Evolutionary conservation across 1,140 invertebrate species (phyloP).

Genomic region (Cydia pomonella): DNA sequence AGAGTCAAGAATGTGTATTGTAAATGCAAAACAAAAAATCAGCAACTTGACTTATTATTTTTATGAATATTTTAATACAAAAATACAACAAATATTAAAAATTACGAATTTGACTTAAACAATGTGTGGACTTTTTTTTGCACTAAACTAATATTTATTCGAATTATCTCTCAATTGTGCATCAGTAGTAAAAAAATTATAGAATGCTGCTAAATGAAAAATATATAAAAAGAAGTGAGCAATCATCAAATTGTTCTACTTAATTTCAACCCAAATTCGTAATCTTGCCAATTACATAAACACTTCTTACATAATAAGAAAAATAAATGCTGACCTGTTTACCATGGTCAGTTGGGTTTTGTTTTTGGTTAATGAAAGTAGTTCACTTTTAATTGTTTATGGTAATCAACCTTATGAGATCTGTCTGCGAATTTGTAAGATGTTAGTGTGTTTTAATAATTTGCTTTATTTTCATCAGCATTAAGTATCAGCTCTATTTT

Average conservation of each 20-base stretch:
- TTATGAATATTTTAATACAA: no score
- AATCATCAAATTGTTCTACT: conserved; percentile 12
- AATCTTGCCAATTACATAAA: conserved; percentile 7
- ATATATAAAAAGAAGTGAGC: not conserved
- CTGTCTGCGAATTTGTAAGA: not conserved
- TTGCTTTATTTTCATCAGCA: no score
- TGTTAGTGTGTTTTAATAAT: conserved; percentile 16
- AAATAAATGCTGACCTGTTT: conserved; percentile 22
- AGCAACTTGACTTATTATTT: no score
- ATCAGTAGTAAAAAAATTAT: no score
- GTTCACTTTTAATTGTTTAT: conserved; percentile 7
- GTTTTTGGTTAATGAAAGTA: conserved; percentile 26
- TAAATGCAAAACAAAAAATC: no score
- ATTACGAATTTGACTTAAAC: no score
- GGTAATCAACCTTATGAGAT: conserved; percentile 1
- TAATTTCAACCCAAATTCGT: not conserved
- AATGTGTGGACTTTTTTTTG: no score
- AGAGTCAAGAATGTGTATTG: no score
- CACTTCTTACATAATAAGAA: conserved; percentile 20
- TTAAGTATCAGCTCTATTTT: not conserved
- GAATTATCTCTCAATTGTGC: no score
- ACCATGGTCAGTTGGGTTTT: conserved; percentile 24
- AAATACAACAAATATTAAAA: no score
- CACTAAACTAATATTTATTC: no score
- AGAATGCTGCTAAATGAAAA: not conserved